A percentile compares a stretch with the other conserved stretches of the same genome.
Conservation (phyloP, 2,888 invertebrate species). For the Dryocosmus kuriphilus region DNA sequence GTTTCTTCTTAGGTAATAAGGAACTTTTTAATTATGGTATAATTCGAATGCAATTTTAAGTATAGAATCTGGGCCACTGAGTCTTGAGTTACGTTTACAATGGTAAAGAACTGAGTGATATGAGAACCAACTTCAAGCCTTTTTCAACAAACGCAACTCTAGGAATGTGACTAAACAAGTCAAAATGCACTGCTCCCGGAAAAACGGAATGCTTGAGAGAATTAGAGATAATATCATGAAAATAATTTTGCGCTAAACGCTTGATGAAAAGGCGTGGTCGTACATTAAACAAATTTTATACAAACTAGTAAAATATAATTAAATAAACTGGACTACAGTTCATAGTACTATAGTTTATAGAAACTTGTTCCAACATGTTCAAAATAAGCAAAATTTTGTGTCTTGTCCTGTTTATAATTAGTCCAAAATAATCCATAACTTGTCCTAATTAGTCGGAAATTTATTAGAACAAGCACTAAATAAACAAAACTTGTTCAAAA, state of each 20-base stretch:
- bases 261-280: neutral
- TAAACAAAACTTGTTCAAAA: too few relatives aligned
- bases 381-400: too few relatives aligned
- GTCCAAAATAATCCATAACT: too few relatives aligned
- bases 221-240: slow-evolving; percentile 14
- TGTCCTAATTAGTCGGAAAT: too few relatives aligned
- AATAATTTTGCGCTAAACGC: slow-evolving; percentile 10
- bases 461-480: too few relatives aligned
- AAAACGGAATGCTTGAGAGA: neutral
- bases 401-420: too few relatives aligned
- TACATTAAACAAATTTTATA: neutral
- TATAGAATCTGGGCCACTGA: slow-evolving; percentile 22
- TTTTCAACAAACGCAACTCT: slow-evolving; percentile 19
- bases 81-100: slow-evolving; percentile 11
- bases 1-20: neutral
- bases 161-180: slow-evolving; percentile 8
- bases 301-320: neutral
- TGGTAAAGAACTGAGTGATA: slow-evolving; percentile 22
- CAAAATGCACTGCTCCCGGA: neutral
- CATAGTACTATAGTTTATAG: too few relatives aligned
- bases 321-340: neutral
- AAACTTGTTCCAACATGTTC: too few relatives aligned
- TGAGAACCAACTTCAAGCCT: slow-evolving; percentile 8
- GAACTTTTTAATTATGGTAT: neutral
- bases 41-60: neutral